phyloP scores from a whole-genome alignment of 2,888 invertebrate genomes.

The Baccha elongata region DNA sequence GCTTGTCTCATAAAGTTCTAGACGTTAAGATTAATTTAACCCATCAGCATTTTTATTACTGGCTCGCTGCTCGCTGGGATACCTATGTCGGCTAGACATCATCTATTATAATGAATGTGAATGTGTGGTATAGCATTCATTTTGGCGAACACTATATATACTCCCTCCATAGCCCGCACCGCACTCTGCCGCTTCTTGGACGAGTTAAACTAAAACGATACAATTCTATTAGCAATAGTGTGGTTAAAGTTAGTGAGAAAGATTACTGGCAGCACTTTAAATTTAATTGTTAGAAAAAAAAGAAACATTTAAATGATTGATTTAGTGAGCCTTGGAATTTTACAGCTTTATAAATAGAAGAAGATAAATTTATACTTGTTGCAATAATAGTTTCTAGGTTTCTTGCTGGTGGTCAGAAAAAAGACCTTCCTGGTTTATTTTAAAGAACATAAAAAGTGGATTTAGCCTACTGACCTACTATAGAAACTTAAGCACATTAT shows the following conservation, averaged over 20 bases:
- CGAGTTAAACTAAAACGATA: slow-evolving; percentile 36
- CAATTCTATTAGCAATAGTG: slow-evolving; percentile 49
- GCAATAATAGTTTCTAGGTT: too few relatives aligned
- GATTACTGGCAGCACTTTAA: slow-evolving; percentile 37
- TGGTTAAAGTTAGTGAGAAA: slow-evolving; percentile 30
- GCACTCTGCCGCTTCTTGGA: not conserved
- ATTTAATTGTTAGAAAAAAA: slow-evolving; percentile 36
- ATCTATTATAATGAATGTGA: slow-evolving; percentile 26
- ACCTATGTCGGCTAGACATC: slow-evolving; percentile 44
- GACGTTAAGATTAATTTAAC: slow-evolving; percentile 70
- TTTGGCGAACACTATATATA: slow-evolving; percentile 40
- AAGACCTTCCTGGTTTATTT: too few relatives aligned
- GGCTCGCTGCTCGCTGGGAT: slow-evolving; percentile 34
- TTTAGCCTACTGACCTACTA: too few relatives aligned
- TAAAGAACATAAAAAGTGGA: too few relatives aligned
- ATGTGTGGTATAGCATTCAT: slow-evolving; percentile 38
- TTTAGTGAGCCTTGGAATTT: not conserved
- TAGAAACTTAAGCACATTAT: too few relatives aligned
- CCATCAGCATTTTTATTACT: slow-evolving; percentile 69
- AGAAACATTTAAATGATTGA: slow-evolving; percentile 10
- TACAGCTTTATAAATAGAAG: not conserved
- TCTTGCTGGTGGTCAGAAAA: too few relatives aligned
- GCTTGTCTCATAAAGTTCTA: slow-evolving; percentile 72
- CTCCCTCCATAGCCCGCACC: not conserved
- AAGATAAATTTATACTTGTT: too few relatives aligned